A percentile compares a stretch with the other conserved stretches of the same genome.
These are phyloP conservation scores for Ectemnius cavifrons DNA, from an alignment of 2,888 invertebrate species.

Conservation along the genomic window DNA sequence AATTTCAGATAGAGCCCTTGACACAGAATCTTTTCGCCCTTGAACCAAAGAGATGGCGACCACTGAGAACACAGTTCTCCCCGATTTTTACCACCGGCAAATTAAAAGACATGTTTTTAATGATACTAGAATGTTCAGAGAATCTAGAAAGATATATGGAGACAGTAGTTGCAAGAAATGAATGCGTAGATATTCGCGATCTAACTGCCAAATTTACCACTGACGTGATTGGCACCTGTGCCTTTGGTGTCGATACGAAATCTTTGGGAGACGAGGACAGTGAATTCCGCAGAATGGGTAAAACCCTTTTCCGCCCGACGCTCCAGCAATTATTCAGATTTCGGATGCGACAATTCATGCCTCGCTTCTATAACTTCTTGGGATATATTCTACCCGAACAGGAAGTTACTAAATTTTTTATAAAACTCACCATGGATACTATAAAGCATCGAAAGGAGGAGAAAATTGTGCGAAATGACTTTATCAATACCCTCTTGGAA, in stretches of 20 bases:
- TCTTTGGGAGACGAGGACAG: slow-evolving; percentile 68
- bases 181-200: slow-evolving; percentile 63
- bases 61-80: slow-evolving; percentile 78
- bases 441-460: slow-evolving; percentile 74
- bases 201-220: slow-evolving; percentile 75
- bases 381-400: slow-evolving; percentile 50
- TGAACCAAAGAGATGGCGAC: slow-evolving; percentile 79
- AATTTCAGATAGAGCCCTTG: slow-evolving; percentile 74
- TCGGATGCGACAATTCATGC: slow-evolving; percentile 38
- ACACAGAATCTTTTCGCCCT: slow-evolving; percentile 77
- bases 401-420: slow-evolving; percentile 69
- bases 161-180: slow-evolving; percentile 53
- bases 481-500: slow-evolving; percentile 76
- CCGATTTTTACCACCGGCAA: slow-evolving; percentile 79
- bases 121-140: slow-evolving; percentile 77
- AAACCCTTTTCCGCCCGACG: slow-evolving; percentile 57
- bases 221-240: slow-evolving; percentile 76
- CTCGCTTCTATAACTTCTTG: slow-evolving; percentile 55
- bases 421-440: slow-evolving; percentile 67
- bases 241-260: slow-evolving; percentile 76
- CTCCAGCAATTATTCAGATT: slow-evolving; percentile 23
- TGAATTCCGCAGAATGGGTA: slow-evolving; percentile 72
- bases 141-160: slow-evolving; percentile 77
- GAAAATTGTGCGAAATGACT: slow-evolving; percentile 76
- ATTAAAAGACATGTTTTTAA: slow-evolving; percentile 79